These are phyloP conservation scores for Phylloscopus whistleri DNA, from an alignment of 2,113 vertebrate genomes.

Conservation along the genomic window DNA sequence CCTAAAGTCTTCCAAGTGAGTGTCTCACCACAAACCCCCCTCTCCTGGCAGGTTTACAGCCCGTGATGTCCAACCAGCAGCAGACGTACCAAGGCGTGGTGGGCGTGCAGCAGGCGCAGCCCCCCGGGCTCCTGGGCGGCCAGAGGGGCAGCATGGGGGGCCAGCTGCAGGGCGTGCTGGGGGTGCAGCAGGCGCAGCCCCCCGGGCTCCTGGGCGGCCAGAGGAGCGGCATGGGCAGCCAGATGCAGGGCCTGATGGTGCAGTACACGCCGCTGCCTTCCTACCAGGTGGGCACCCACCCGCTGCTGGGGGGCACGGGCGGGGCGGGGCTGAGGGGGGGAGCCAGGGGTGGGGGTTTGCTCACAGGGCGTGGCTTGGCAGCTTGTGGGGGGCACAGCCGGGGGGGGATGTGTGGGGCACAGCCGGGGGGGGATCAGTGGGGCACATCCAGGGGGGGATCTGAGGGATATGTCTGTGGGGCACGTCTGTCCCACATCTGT, in stretches of 20 bases:
- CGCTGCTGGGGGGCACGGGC: not conserved
- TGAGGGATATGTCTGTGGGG: too few relatives aligned
- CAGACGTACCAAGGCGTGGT: constrained; percentile 91
- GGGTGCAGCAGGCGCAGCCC: constrained; percentile 92
- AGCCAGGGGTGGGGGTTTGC: not conserved
- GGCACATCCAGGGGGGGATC: too few relatives aligned
- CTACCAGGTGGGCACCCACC: constrained; percentile 84
- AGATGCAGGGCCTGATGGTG: constrained; percentile 97
- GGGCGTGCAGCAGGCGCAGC: constrained; percentile 92
- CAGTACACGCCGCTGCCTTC: constrained; percentile 96
- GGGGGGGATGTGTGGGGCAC: too few relatives aligned
- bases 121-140: constrained; percentile 84
- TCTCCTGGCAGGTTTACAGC: constrained; percentile 84
- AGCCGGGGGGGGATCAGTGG: too few relatives aligned
- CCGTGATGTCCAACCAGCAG: constrained; percentile 94
- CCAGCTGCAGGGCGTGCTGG: constrained; percentile 93
- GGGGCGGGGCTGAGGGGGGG: not conserved
- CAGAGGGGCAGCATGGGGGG: constrained; percentile 86
- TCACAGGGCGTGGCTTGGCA: not conserved
- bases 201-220: constrained; percentile 87
- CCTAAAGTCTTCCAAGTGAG: too few relatives aligned
- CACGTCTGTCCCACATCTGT: too few relatives aligned
- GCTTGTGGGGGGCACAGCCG: not conserved
- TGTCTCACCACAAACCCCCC: too few relatives aligned
- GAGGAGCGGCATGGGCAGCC: constrained; percentile 83